Base-by-base conservation (phyloP, 1,140 invertebrate species). In the Tetranychus urticae region DNA sequence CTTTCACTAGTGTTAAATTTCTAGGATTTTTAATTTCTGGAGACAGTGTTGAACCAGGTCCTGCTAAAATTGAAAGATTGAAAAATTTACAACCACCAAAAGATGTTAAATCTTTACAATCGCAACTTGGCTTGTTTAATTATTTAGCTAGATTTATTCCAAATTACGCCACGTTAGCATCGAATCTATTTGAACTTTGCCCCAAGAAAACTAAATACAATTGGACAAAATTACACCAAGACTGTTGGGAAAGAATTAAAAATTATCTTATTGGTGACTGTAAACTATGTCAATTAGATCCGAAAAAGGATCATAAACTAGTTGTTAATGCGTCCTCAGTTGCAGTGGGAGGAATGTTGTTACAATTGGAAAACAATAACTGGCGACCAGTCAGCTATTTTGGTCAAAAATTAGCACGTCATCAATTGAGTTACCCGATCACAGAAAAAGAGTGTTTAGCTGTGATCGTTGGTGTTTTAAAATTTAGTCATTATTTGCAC, bases 251-350 rank as follows among this genome's bases (percentile, higher is more conserved):
- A 12, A 63, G 66, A 33, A 34, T 69, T 31, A 71, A 70, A 63
- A 62, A 59, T 6, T 58, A 56, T n/a, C 23, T 70, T 12, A 45
- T 42, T 10, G 56, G 35, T 3, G 23, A 57, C 5, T 39, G 60
- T n/a, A 31, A 63, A 8, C 62, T 77, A 12, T 66, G 66, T 14
- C 74, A 73, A 59, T 74, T 68, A 60, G 65, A 74, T 50, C 69
- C 69, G 14, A 64, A 71, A 67, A 70, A 72, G 68, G 74, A 76
- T 69, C 68, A 78, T 68, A 68, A 75, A 67, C 68, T 79, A 4
- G 66, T 70, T 7, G 70, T 67, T 13, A 75, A 77, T 65, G 72
- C 70, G n/a, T 70, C 66, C 34, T 65, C 69, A 4, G 66, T 66
- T 55, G 74, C 72, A 1, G 35, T 77, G 4, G 73, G 74, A n/a